phyloP scores from a whole-genome alignment of 1,140 invertebrate species.

The Brachionus rotundiformis region DNA sequence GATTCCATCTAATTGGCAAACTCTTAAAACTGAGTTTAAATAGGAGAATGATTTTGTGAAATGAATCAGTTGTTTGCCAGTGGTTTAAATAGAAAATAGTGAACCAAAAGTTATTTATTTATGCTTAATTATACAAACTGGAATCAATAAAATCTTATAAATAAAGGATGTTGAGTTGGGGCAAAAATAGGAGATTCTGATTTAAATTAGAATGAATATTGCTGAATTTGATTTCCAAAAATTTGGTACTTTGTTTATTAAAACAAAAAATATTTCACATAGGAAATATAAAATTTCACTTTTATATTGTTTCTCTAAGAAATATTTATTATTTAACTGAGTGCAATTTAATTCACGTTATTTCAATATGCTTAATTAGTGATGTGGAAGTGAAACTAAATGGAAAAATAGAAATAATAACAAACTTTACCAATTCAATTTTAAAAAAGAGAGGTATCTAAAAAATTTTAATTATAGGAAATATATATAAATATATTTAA shows the following conservation, averaged over 20 bases:
- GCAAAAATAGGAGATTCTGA: background rate
- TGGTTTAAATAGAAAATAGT: background rate
- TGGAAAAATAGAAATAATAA: background rate
- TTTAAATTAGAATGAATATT: constrained; percentile 4
- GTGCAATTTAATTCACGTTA: constrained; percentile 6
- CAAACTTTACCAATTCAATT: constrained; percentile 7
- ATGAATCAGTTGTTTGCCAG: constrained; percentile 20
- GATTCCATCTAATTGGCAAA: constrained; percentile 37
- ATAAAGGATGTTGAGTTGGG: constrained; percentile 4
- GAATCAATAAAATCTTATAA: constrained; percentile 38
- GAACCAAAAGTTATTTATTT: constrained; percentile 16
- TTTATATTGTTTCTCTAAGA: constrained; percentile 4
- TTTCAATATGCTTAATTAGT: background rate
- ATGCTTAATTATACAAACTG: background rate
- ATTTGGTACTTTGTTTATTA: constrained; percentile 19
- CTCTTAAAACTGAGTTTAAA: background rate
- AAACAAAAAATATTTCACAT: constrained; percentile 17
- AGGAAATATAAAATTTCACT: constrained; percentile 44
- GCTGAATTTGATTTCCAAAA: constrained; percentile 18
- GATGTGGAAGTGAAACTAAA: background rate
- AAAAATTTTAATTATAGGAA: background rate
- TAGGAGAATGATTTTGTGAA: background rate
- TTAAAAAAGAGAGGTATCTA: background rate
- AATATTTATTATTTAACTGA: constrained; percentile 34
- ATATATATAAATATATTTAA: background rate